phyloP scores from a whole-genome alignment of 2,797 vertebrate species.

The Hirundo rustica region DNA sequence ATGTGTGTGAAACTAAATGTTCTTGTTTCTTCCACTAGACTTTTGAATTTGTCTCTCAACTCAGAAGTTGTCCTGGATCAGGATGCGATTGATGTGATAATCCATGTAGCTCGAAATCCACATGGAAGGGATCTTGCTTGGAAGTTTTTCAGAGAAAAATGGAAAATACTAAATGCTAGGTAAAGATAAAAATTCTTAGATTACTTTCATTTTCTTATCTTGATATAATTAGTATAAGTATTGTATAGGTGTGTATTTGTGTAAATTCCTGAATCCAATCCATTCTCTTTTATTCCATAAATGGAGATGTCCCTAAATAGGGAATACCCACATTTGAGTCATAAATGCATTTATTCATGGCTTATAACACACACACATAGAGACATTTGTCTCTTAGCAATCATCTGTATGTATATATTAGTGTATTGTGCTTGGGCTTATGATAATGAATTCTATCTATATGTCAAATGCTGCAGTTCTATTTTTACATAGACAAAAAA shows the following conservation, averaged over 20 bases:
- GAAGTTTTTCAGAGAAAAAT: constrained; percentile 97
- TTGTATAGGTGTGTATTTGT: neutral
- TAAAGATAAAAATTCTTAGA: constrained; percentile 61
- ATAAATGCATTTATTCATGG: constrained; percentile 21
- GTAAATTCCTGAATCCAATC: neutral
- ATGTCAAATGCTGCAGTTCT: neutral
- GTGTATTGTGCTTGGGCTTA: neutral
- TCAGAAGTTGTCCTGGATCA: constrained; percentile 96
- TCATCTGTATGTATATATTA: neutral
- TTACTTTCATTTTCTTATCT: neutral
- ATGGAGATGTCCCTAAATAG: neutral
- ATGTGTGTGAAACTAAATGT: neutral
- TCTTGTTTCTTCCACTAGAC: constrained; percentile 61
- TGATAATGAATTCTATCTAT: neutral
- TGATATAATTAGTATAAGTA: neutral
- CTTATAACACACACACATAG: neutral
- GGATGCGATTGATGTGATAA: constrained; percentile 96
- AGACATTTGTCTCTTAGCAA: neutral
- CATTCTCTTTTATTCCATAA: neutral
- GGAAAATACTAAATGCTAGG: constrained; percentile 94
- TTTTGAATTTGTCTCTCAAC: constrained; percentile 93
- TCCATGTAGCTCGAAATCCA: constrained; percentile 93
- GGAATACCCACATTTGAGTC: neutral
- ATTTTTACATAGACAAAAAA: neutral
- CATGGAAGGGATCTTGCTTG: constrained; percentile 94